Base-by-base conservation (phyloP, 2,113 vertebrate genomes). In the Bujurquina vittata region DNA sequence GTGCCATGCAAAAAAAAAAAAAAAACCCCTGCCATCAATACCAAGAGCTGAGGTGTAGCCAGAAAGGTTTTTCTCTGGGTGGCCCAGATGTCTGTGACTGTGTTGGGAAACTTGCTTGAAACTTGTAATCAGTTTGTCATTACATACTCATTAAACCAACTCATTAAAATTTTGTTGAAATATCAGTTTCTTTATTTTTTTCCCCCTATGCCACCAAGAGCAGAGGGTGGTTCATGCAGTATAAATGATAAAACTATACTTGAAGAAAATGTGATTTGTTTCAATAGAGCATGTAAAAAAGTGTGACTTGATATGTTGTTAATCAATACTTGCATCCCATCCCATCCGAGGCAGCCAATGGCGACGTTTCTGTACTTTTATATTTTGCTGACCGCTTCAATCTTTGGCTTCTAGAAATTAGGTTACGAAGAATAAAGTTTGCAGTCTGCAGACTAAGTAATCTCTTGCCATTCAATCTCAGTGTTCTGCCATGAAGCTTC, bases 1-100 rank as follows among this genome's bases (percentile, higher is more conserved):
- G 35, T 72, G 35, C 77, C 88, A 57, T 60, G 56, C 17, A 22
- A 4, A 63, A 49, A 37, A 65, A 65, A 43, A 43, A 65, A 35
- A 65, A 40, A 35, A 65, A 43, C 29, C 81, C 81, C 80, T 83
- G 75, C 60, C 74, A 83, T 73, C 26, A 75, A 88, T 62, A 79
- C 81, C 74, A 22, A 78, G 40, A 12, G 58, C n/a, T 62, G 20
- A 72, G 58, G 49, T 26, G 9, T 40, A 37, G 73, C 37, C 60
- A 43, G 58, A 40, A 54, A 60, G 17, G 40, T n/a, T 31, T 29
- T 54, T 67, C 52, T 73, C 77, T 73, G 49, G 63, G 74, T 78
- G 76, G 77, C 58, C 74, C 49, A 23, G 15, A 56, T 22, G 40
- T 74, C 37, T 67, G 26, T 75, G 49, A 74, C 43, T 35, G 37